phyloP scores from a whole-genome alignment of 2,113 vertebrate genomes.

The Pipra filicauda region DNA sequence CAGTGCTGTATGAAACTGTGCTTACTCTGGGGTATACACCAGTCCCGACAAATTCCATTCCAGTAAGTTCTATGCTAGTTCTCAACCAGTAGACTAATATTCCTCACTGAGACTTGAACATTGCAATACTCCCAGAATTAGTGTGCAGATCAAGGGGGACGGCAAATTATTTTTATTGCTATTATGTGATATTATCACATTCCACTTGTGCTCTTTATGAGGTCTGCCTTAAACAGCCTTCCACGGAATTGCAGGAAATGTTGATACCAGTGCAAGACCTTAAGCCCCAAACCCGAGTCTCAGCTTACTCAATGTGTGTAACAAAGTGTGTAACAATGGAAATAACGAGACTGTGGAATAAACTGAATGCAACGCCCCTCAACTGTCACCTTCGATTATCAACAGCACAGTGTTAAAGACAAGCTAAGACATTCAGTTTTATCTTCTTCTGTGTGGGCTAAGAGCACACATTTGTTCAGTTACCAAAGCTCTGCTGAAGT shows the following conservation, averaged over 20 bases:
- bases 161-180: not conserved
- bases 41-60: not conserved
- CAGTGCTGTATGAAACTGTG: not conserved
- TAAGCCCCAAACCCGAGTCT: not conserved
- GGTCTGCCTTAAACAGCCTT: not conserved
- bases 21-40: not conserved
- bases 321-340: not conserved
- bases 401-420: not conserved
- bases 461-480: not conserved
- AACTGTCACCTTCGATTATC: not conserved
- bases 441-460: not conserved
- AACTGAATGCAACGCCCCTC: not conserved
- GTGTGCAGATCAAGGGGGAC: not conserved
- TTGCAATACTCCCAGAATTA: not conserved
- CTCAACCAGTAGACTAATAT: not conserved
- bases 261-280: not conserved
- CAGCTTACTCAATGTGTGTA: not conserved
- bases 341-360: not conserved
- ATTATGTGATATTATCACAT: not conserved
- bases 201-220: not conserved
- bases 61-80: not conserved
- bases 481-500: not conserved
- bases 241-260: too few relatives aligned
- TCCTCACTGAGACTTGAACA: not conserved
- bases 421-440: not conserved